Conservation (phyloP, 2,797 vertebrate genomes). For the Echeneis naucrates region DNA sequence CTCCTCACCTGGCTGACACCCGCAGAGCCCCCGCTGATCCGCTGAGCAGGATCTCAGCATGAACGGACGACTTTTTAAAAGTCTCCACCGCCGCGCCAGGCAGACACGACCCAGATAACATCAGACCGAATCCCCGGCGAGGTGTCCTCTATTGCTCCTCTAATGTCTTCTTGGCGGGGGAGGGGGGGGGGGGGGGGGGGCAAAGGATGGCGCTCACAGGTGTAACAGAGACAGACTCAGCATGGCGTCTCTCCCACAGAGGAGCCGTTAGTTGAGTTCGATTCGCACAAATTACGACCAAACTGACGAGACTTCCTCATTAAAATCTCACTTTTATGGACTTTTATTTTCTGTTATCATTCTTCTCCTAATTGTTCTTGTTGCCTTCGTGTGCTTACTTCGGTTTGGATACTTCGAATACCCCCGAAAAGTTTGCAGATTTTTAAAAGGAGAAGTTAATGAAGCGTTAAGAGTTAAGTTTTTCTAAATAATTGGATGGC, state of each 20-base stretch:
- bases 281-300: not conserved
- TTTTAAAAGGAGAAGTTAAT: not conserved
- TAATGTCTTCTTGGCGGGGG: conserved; percentile 4
- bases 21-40: conserved; percentile 21
- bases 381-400: not conserved
- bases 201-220: not conserved
- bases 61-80: conserved; percentile 11
- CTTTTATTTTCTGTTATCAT: not conserved
- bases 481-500: not conserved
- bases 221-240: not conserved
- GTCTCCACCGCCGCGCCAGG: not conserved
- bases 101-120: conserved; percentile 14
- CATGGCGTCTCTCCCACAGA: not conserved
- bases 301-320: not conserved
- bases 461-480: not conserved
- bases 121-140: conserved; percentile 38
- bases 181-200: not conserved
- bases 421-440: not conserved
- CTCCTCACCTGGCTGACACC: conserved; percentile 25
- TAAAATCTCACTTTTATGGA: not conserved
- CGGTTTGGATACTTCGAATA: not conserved
- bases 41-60: conserved; percentile 42
- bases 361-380: not conserved
- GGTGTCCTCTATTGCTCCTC: conserved; percentile 22
- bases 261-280: not conserved